phyloP scores from a whole-genome alignment of 2,888 invertebrate species.

The Ophraella communa region DNA sequence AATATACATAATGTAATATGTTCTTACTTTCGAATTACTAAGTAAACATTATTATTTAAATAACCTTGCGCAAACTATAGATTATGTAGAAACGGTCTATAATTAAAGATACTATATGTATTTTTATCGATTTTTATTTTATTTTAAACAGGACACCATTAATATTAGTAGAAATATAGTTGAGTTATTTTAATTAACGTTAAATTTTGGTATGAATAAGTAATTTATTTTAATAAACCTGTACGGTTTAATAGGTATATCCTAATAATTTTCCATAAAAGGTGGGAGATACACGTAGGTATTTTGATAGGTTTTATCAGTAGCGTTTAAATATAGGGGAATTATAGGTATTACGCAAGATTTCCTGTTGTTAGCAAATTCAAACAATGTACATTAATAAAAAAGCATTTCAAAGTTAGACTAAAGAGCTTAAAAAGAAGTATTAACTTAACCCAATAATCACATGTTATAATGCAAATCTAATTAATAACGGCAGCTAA shows the following conservation, averaged over 20 bases:
- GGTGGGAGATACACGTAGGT: background rate
- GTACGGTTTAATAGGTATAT: too few species aligned
- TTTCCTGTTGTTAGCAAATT: too few species aligned
- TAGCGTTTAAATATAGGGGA: background rate
- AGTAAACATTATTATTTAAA: conserved; percentile 2
- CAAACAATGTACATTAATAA: background rate
- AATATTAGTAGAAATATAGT: background rate
- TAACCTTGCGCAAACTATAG: background rate
- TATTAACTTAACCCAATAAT: too few species aligned
- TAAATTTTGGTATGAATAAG: background rate
- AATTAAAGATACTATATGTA: background rate
- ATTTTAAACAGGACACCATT: background rate
- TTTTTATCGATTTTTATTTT: background rate
- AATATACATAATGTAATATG: background rate
- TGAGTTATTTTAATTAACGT: background rate
- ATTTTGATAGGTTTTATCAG: background rate
- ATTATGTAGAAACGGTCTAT: background rate
- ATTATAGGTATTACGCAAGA: too few species aligned
- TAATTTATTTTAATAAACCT: background rate
- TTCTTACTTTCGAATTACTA: background rate
- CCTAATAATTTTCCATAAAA: background rate
- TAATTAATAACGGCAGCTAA: too few species aligned
- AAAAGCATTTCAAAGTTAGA: too few species aligned
- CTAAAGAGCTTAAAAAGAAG: too few species aligned
- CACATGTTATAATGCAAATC: too few species aligned